Base-by-base conservation (phyloP, 2,888 invertebrate genomes). In the Horisme vitalbata region DNA sequence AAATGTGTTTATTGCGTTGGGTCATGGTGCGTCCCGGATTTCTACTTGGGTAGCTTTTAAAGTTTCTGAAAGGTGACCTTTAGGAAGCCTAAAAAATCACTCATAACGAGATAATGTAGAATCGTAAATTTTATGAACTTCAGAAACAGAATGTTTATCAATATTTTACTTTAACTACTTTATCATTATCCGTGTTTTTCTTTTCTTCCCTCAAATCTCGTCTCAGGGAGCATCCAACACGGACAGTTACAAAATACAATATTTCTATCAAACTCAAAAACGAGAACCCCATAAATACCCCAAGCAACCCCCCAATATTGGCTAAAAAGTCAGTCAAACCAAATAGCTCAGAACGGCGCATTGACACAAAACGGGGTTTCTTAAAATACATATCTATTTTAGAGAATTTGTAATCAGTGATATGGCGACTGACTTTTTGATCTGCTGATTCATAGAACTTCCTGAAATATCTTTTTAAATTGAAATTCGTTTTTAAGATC, bases 401-500 rank as follows among this genome's bases (percentile, higher is more conserved):
- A 0, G 91, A 69, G 27, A 39, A 65, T 2, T n/a, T n/a, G n/a
- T n/a, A n/a, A 9, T 41, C 11, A n/a, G 6, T 2, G 2, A 10
- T 6, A 20, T 12, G 7, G 0, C 21, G 1, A 12, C 8, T 0
- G n/a, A 21, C 4, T 4, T 18, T 18, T 18, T 18, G 18, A 18
- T 6, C 18, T 18, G 18, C 4, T 18, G 4, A 6, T 1, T 18
- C 6, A 1, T 5, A 2, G 18, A 18, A 1, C 3, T n/a, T 20
- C 9, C 27, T 32, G 6, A 36, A 8, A 26, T 15, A 6, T 1
- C 18, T 38, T 18, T 32, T 21, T 10, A 54, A 4, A 12, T 91
- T 84, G 49, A 89, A 93, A 33, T 91, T 86, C 0, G 92, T 92
- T 61, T 93, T 93, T 0, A 93, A 90, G 4, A 91, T 91, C 69